Conservation (phyloP, 2,113 vertebrate species). For the Oreocharis arfaki region DNA sequence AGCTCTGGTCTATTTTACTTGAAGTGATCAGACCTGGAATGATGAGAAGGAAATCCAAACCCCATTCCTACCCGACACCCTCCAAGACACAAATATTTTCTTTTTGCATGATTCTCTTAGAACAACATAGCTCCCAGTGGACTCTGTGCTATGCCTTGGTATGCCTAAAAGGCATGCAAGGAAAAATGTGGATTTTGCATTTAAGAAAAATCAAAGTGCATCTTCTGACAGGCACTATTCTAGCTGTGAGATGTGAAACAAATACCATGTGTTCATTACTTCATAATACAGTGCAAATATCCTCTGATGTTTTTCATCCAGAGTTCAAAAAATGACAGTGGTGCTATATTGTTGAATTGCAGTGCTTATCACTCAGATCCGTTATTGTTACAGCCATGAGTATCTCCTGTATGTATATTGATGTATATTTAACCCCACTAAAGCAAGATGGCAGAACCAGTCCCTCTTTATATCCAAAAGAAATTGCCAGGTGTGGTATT, state of each 20-base stretch:
- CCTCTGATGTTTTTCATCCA: background rate
- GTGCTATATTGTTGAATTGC: background rate
- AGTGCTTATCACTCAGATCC: background rate
- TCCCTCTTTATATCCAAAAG: background rate
- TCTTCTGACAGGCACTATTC: background rate
- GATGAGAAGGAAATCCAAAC: background rate
- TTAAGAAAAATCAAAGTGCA: background rate
- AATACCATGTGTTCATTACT: background rate
- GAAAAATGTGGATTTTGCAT: background rate
- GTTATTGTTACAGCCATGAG: background rate
- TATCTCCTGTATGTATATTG: background rate
- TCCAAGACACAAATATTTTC: background rate
- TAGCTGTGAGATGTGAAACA: background rate
- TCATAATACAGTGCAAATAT: background rate
- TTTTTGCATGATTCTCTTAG: background rate
- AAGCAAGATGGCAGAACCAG: background rate
- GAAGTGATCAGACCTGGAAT: background rate
- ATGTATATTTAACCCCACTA: background rate
- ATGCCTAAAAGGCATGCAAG: background rate
- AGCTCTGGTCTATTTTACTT: background rate
- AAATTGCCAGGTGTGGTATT: background rate
- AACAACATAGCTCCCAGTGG: background rate
- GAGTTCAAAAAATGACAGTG: background rate
- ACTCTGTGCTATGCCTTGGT: background rate
- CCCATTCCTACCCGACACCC: background rate